phyloP scores from a whole-genome alignment of 64 coral and sea anemone species.

The Porites australiensis region DNA sequence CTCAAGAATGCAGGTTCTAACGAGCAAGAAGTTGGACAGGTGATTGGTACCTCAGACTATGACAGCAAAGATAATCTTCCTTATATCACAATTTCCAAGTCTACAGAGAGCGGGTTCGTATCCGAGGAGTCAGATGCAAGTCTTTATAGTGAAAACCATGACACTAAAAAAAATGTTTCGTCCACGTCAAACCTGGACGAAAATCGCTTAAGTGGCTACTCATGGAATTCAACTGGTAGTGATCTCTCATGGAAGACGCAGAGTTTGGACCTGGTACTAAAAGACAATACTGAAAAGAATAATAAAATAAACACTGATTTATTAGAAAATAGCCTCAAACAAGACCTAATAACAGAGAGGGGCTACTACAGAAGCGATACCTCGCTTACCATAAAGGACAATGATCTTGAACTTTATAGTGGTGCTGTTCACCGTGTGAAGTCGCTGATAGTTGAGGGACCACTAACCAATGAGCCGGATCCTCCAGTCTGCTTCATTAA shows the following conservation, averaged over 20 bases:
- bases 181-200: neutral
- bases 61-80: neutral
- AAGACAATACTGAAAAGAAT: neutral
- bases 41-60: neutral
- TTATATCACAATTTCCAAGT: neutral
- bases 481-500: neutral
- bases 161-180: neutral
- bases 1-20: neutral
- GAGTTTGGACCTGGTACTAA: constrained; percentile 35
- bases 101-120: neutral
- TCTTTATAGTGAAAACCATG: neutral
- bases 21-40: neutral
- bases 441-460: neutral
- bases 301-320: neutral
- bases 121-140: neutral
- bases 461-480: neutral
- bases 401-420: neutral
- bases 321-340: neutral
- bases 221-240: constrained; percentile 45
- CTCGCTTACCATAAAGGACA: neutral
- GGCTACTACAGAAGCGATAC: neutral
- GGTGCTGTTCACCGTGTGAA: neutral
- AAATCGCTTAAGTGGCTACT: constrained; percentile 30
- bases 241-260: constrained; percentile 25
- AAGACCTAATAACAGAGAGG: neutral